Conservation (phyloP, 2,113 vertebrate species). For the Rhinoptilus africanus region DNA sequence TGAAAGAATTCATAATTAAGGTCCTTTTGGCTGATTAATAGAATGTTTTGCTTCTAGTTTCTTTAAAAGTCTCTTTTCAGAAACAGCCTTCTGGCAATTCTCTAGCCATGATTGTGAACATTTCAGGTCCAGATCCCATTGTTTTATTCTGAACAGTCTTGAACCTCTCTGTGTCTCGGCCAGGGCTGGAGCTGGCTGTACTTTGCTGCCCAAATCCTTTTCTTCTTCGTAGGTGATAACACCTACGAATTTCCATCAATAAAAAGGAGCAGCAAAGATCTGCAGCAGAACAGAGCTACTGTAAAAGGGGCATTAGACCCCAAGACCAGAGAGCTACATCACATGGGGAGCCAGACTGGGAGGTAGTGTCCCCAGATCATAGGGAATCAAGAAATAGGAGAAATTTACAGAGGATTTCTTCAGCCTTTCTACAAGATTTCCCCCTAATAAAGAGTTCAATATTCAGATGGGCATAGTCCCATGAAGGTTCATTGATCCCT, state of each 20-base stretch:
- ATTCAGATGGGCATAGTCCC: background rate
- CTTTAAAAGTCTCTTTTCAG: background rate
- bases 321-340: background rate
- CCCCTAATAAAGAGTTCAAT: background rate
- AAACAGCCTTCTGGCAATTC: background rate
- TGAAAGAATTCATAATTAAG: background rate
- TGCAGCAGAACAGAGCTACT: background rate
- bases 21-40: background rate
- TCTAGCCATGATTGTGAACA: background rate
- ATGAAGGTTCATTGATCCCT: background rate
- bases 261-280: background rate
- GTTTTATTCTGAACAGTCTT: background rate
- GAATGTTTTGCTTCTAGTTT: background rate
- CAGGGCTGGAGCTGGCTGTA: background rate
- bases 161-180: background rate
- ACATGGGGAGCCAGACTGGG: background rate
- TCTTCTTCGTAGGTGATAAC: background rate
- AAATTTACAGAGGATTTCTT: background rate
- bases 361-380: accelerated
- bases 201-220: background rate
- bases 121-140: background rate
- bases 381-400: background rate
- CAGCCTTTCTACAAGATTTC: background rate
- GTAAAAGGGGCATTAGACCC: background rate
- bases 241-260: background rate